A percentile compares a stretch with the other conserved stretches of the same genome.
Conservation (phyloP, 2,797 vertebrate species). For the Catostomus latipinnis region DNA sequence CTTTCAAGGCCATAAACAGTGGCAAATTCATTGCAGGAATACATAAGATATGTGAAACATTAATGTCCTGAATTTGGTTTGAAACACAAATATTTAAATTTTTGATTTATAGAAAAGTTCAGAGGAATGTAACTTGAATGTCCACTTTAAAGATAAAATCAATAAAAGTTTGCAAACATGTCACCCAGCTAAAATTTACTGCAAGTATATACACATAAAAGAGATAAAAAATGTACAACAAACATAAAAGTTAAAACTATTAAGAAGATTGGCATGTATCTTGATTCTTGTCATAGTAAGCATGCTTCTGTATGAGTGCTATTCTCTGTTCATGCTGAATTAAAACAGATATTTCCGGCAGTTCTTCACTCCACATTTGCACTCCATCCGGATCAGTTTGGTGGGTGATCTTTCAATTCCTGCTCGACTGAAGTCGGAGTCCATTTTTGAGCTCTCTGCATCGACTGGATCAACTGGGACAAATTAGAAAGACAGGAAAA, state of each 20-base stretch:
- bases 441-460: conserved; percentile 90
- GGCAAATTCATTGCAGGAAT: no score
- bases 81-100: background rate
- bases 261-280: no score
- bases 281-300: background rate
- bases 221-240: background rate
- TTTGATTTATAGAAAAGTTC: conserved; percentile 1
- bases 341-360: conserved; percentile 92
- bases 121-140: background rate
- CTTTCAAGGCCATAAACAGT: no score
- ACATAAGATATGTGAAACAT: background rate
- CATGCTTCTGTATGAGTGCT: background rate
- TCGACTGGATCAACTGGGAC: conserved; percentile 87
- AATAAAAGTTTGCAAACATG: background rate
- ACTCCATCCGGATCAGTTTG: conserved; percentile 85
- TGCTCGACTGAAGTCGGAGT: conserved; percentile 85
- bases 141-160: background rate
- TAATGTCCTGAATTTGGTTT: background rate
- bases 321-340: conserved; percentile 10
- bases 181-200: background rate
- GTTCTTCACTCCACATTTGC: conserved; percentile 85
- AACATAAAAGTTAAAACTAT: background rate
- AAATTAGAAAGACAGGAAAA: background rate
- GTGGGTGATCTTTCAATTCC: conserved; percentile 83
- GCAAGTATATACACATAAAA: no score